Evolutionary conservation across 2,888 invertebrate genomes (phyloP), one percentile per base, ranked within the genome.

Genomic region (Caenorhabditis becei): DNA sequence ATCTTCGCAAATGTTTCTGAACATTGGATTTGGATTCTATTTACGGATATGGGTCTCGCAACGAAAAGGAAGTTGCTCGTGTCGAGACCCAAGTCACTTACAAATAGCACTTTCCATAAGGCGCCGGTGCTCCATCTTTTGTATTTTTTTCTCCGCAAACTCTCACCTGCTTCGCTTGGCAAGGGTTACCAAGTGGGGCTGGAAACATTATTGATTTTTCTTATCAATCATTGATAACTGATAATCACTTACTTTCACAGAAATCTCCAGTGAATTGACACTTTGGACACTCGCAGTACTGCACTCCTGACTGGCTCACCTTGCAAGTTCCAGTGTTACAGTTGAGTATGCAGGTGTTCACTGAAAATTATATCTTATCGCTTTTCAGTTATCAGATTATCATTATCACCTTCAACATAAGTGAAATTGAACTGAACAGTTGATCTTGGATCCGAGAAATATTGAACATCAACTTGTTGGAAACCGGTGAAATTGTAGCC

Each of bases 371-470:
- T n/a, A n/a, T n/a, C n/a, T n/a, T n/a, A n/a, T n/a, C n/a, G n/a
- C n/a, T n/a, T n/a, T n/a, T n/a, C n/a, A n/a, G n/a, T n/a, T n/a
- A n/a, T n/a, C n/a, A n/a, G n/a, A n/a, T n/a, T n/a, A n/a, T n/a
- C n/a, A n/a, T n/a, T n/a, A n/a, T n/a, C n/a, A 72, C 72, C 72
- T 63, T 72, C 63, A 5, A 54, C 10, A 18, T 72, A 72, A 35
- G 16, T 32, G 32, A 72, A 72, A 20, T 37, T 47, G 56, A 72
- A 65, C 16, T 63, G 65, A 37, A 72, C 56, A 7, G 72, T 49
- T 2, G 63, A 56, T 16, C 56, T 23, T 11, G 63, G 49, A 7
- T 58, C 63, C n/a, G 72, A 37, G 26, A 37, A 72, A 20, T 72
- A 72, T 8, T 18, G 20, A 1, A 72, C 58, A 11, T 63, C 56